Conservation (phyloP, 1,140 invertebrate species). For the Panulirus ornatus region DNA sequence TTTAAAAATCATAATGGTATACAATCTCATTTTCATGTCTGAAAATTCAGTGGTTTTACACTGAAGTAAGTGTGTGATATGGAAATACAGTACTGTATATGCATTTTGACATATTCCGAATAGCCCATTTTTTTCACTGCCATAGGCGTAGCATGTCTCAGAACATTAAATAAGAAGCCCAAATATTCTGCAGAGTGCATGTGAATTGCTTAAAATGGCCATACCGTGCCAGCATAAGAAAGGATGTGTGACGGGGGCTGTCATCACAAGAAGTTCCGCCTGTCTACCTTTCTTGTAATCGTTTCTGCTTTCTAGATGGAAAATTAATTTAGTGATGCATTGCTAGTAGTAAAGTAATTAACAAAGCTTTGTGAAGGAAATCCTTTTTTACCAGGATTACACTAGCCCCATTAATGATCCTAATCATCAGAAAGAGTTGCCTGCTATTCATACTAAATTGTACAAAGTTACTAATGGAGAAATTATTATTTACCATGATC, state of each 20-base stretch:
- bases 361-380: neutral
- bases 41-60: neutral
- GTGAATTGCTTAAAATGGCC: neutral
- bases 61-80: neutral
- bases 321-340: neutral
- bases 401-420: neutral
- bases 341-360: neutral
- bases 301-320: conserved; percentile 34
- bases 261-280: neutral
- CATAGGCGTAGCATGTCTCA: conserved; percentile 5
- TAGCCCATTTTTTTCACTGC: conserved; percentile 13
- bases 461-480: neutral
- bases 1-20: neutral
- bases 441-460: neutral
- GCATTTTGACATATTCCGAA: neutral
- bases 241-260: neutral
- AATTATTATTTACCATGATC: neutral
- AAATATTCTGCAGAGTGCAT: neutral
- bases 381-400: neutral
- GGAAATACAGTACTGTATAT: neutral
- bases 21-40: neutral
- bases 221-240: too few species aligned
- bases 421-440: neutral
- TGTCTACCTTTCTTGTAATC: neutral
- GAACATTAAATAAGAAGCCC: conserved; percentile 23